Evolutionary conservation across 2,888 invertebrate species (phyloP), one percentile per base, ranked within the genome.

Genomic region (Antheraea yamamai): DNA sequence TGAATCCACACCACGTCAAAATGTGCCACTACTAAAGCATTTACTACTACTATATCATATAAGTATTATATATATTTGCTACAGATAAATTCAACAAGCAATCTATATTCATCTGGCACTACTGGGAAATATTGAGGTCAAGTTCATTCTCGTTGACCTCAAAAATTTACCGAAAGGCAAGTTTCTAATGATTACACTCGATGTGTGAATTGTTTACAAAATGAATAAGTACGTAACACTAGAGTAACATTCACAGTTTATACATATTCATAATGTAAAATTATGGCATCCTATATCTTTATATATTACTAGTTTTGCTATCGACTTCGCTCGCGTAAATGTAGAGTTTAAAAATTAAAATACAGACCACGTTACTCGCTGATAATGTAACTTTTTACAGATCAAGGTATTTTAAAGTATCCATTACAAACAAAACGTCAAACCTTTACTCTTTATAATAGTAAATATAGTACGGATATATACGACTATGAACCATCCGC

Each of bases 71-170:
- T 7, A 47, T 47, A 47, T 47, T 47, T 39, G 35, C 47, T 47
- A 47, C 1, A 2, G 47, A 47, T 10, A 61, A 20, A 61, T 61
- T 61, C 7, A 23, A 61, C 61, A n/a, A 61, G 23, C n/a, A 12
- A 23, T 61, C 10, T 4, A 30, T 30, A 16, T 66, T 66, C 30
- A 26, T 30, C 26, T 16, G 3, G 30, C 16, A 4, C 16, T 16
- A 16, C 30, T 66, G 4, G 64, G 14, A 30, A 66, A 16, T 66
- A 66, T 66, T 66, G 64, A 66, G 64, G 64, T 66, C 64, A 66
- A 66, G 30, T 66, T 66, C 30, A 66, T 66, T 26, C 64, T 66
- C 64, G 30, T 66, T 66, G 64, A 66, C 16, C 64, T 30, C 64
- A 66, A 30, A 66, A 7, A 30, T 30, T 64, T 66, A 66, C 64